phyloP scores from a whole-genome alignment of 2,797 vertebrate genomes.

The Acipenser ruthenus region DNA sequence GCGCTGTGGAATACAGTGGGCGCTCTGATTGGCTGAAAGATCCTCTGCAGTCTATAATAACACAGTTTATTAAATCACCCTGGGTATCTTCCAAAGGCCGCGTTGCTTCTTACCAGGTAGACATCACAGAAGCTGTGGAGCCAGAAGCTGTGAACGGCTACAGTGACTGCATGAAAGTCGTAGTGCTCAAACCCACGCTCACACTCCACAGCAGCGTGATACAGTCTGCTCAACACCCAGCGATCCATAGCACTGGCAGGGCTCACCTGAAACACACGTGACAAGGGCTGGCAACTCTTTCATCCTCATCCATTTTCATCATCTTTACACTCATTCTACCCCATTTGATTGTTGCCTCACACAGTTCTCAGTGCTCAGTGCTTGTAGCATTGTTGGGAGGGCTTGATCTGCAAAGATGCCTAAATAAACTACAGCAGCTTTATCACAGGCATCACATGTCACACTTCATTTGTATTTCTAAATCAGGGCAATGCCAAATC shows the following conservation, averaged over 20 bases:
- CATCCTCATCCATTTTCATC: not conserved
- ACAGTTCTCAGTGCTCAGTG: not conserved
- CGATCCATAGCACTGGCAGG: conserved; percentile 55
- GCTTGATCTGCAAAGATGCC: too few species aligned
- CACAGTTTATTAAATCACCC: too few species aligned
- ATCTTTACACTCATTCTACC: not conserved
- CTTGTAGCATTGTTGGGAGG: not conserved
- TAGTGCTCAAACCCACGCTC: conserved; percentile 51
- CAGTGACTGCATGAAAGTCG: conserved; percentile 53
- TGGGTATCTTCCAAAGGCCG: not conserved
- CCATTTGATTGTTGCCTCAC: not conserved
- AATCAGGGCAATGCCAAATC: too few species aligned
- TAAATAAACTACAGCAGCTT: too few species aligned
- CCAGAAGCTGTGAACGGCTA: conserved; percentile 62
- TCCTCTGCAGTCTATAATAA: too few species aligned
- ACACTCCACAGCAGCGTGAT: conserved; percentile 51
- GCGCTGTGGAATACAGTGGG: too few species aligned
- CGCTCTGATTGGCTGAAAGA: too few species aligned
- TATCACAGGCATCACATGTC: too few species aligned
- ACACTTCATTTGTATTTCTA: too few species aligned
- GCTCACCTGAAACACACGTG: conserved; percentile 20
- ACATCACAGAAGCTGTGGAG: conserved; percentile 66
- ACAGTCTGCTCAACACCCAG: conserved; percentile 63
- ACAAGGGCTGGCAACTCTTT: not conserved
- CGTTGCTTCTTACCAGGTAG: conserved; percentile 66